Conservation (phyloP, 2,888 invertebrate species). For the Clistopyga incitator region DNA sequence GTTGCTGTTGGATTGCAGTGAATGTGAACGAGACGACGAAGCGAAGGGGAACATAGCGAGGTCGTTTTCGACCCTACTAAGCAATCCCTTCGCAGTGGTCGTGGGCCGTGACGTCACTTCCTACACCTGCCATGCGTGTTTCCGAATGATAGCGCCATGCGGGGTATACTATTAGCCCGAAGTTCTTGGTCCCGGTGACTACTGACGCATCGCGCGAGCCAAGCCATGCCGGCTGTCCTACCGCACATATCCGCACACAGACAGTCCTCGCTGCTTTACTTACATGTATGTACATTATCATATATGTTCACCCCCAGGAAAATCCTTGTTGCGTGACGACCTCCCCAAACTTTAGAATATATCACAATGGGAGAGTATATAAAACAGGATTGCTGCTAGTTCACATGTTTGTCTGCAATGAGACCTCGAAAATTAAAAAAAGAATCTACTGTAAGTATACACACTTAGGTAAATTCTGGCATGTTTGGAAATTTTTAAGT, state of each 20-base stretch:
- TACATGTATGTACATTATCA: conserved; percentile 51
- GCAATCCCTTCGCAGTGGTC: conserved; percentile 49
- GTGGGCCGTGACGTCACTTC: conserved; percentile 78
- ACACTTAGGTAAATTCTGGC: too few relatives aligned
- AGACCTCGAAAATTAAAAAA: background rate
- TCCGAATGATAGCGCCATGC: conserved; percentile 81
- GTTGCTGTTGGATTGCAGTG: background rate
- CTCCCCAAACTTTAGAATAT: conserved; percentile 71
- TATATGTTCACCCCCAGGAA: conserved; percentile 72
- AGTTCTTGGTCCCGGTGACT: conserved; percentile 73
- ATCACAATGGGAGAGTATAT: conserved; percentile 42
- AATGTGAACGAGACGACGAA: conserved; percentile 13
- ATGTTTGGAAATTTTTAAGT: too few relatives aligned
- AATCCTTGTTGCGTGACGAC: conserved; percentile 78
- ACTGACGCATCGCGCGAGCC: conserved; percentile 60
- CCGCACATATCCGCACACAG: conserved; percentile 1
- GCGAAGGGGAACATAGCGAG: conserved; percentile 24
- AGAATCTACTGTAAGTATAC: too few relatives aligned
- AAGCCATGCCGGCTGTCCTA: conserved; percentile 58
- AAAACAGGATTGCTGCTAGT: conserved; percentile 54
- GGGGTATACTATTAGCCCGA: conserved; percentile 69
- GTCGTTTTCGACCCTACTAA: conserved; percentile 45
- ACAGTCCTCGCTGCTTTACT: conserved; percentile 49
- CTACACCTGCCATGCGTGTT: conserved; percentile 84
- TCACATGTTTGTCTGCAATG: conserved; percentile 36